Conservation (phyloP, 2,888 invertebrate species). For the Arctia plantaginis region DNA sequence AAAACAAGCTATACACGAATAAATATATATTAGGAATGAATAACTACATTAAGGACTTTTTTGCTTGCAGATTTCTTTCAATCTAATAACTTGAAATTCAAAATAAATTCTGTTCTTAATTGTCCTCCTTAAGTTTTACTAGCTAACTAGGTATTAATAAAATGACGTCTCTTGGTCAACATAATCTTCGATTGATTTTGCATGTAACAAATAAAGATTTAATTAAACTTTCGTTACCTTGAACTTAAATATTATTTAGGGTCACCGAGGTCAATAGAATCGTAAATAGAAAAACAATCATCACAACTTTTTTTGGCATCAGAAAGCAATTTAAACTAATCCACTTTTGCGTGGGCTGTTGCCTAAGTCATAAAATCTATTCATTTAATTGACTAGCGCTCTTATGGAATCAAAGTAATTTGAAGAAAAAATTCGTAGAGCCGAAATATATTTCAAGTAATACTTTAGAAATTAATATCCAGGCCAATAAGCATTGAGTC, state of each 20-base stretch:
- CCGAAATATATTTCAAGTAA: slow-evolving; percentile 42
- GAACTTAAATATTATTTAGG: neutral
- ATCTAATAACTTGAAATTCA: neutral
- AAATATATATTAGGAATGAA: neutral
- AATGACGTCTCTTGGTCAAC: neutral
- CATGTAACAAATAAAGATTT: neutral
- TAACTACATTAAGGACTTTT: neutral
- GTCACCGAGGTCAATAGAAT: slow-evolving; percentile 8
- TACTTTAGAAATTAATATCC: slow-evolving; percentile 57
- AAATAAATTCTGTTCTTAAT: neutral
- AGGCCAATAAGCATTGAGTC: slow-evolving; percentile 56
- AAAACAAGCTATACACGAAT: neutral
- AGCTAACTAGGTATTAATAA: neutral
- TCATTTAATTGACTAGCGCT: slow-evolving; percentile 25
- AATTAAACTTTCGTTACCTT: neutral
- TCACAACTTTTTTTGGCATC: slow-evolving; percentile 9
- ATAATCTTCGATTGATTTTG: neutral
- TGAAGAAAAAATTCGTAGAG: slow-evolving; percentile 2
- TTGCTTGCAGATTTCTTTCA: neutral
- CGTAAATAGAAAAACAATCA: slow-evolving; percentile 16
- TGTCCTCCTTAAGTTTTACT: neutral
- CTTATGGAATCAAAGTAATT: slow-evolving; percentile 11
- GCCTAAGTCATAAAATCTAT: slow-evolving; percentile 14
- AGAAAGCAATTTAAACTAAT: slow-evolving; percentile 18
- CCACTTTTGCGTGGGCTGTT: slow-evolving; percentile 13